phyloP scores from a whole-genome alignment of 2,888 invertebrate genomes.

The Tipula lateralis region DNA sequence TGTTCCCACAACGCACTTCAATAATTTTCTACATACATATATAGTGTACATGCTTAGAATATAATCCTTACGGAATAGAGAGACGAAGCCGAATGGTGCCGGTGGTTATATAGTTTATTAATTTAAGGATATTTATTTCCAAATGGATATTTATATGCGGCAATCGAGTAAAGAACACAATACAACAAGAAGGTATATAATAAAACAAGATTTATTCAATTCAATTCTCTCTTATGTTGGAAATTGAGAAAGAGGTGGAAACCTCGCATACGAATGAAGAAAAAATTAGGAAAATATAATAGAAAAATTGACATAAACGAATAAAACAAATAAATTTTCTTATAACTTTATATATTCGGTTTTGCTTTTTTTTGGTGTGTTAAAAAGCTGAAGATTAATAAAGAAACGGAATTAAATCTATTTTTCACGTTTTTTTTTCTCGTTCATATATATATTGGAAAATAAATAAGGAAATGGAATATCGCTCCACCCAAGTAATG shows the following conservation, averaged over 20 bases:
- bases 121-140: neutral
- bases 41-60: neutral
- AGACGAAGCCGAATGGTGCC: neutral
- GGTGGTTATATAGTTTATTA: neutral
- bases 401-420: neutral
- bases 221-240: neutral
- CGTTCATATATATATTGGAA: neutral
- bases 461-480: neutral
- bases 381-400: conserved; percentile 24
- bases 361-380: neutral
- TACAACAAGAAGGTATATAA: neutral
- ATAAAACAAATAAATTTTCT: conserved; percentile 24
- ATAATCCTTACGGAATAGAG: neutral
- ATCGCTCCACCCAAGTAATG: neutral
- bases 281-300: neutral
- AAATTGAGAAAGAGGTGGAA: neutral
- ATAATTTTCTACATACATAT: neutral
- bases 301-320: conserved; percentile 24
- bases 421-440: neutral
- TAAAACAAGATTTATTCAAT: conserved; percentile 1
- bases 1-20: neutral
- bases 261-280: neutral
- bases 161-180: neutral
- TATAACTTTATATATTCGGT: conserved; percentile 9
- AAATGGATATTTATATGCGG: conserved; percentile 5